Evolutionary conservation across 2,888 invertebrate species (phyloP).

Genomic region (Byasa hedistus): DNA sequence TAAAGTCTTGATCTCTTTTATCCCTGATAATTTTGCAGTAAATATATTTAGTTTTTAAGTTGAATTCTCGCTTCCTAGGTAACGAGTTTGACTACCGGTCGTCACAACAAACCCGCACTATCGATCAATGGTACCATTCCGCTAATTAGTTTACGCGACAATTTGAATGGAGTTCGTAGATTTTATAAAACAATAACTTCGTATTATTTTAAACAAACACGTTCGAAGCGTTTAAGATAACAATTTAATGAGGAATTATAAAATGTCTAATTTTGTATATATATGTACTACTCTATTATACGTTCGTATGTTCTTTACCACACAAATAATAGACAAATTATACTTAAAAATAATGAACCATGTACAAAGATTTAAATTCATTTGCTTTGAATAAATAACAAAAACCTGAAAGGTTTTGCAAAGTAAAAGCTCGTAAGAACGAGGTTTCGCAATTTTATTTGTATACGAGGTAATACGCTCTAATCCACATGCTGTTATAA

Average conservation of each 20-base stretch:
- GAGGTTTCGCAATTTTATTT: neutral
- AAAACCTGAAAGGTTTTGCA: too few species aligned
- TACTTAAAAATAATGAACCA: too few species aligned
- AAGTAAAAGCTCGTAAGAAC: neutral
- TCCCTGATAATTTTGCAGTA: neutral
- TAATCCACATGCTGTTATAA: neutral
- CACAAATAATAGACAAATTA: too few species aligned
- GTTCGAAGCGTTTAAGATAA: too few species aligned
- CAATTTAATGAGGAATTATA: too few species aligned
- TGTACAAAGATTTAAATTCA: too few species aligned
- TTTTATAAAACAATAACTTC: neutral
- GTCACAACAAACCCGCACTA: constrained; percentile 24
- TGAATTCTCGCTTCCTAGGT: constrained; percentile 9
- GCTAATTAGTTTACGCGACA: neutral
- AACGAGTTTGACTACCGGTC: constrained; percentile 11
- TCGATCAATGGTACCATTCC: constrained; percentile 12
- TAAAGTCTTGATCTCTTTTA: too few species aligned
- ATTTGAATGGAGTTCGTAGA: neutral
- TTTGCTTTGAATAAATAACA: too few species aligned
- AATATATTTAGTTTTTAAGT: neutral
- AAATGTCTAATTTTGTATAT: too few species aligned
- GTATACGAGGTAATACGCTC: neutral
- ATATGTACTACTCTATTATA: too few species aligned
- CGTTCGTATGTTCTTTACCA: too few species aligned
- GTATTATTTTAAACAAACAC: too few species aligned